Percentiles rank a stretch among this genome's conserved stretches.
Conservation (phyloP, 2,113 vertebrate species). For the Narcine bancroftii region DNA sequence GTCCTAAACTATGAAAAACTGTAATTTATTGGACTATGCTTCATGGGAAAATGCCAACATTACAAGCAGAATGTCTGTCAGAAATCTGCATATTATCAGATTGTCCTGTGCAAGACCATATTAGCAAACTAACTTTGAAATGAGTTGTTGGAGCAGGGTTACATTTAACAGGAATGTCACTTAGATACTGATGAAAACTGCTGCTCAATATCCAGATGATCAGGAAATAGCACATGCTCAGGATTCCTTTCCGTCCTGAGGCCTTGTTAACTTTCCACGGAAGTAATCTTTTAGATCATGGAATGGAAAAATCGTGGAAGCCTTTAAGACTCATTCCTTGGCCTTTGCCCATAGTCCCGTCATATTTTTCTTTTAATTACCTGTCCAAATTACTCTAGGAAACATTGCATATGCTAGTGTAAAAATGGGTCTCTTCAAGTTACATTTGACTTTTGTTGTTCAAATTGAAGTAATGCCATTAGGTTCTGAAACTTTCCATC, state of each 20-base stretch:
- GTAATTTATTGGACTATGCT: neutral
- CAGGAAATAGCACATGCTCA: neutral
- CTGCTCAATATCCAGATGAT: neutral
- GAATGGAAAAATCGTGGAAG: too few species aligned
- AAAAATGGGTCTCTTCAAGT: too few species aligned
- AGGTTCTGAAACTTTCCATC: too few species aligned
- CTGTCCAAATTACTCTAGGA: too few species aligned
- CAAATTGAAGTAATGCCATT: too few species aligned
- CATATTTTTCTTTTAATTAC: too few species aligned
- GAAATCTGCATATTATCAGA: neutral
- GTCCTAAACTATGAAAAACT: neutral
- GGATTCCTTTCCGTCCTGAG: neutral
- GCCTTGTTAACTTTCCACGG: neutral
- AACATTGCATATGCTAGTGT: too few species aligned
- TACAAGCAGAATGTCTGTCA: neutral
- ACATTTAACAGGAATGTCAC: neutral
- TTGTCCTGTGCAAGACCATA: neutral
- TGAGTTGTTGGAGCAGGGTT: neutral
- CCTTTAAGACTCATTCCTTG: too few species aligned
- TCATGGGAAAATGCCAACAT: neutral
- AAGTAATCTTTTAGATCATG: too few species aligned
- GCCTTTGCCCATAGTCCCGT: too few species aligned
- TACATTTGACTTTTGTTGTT: too few species aligned
- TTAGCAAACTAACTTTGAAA: neutral
- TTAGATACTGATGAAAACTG: neutral